These are phyloP conservation scores for Eptesicus fuscus DNA, from an alignment of 2,113 vertebrate genomes.

Conservation along the genomic window DNA sequence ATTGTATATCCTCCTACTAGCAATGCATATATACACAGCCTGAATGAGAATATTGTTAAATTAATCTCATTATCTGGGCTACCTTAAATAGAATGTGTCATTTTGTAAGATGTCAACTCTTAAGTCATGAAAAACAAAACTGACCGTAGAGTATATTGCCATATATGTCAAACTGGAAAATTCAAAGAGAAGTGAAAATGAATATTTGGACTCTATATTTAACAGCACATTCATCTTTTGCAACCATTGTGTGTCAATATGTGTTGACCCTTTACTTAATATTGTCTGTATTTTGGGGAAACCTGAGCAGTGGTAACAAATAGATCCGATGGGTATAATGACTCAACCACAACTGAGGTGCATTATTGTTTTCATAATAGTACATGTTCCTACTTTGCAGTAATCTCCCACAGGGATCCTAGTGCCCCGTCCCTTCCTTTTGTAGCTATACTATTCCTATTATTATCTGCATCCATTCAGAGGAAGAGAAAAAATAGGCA, in stretches of 20 bases:
- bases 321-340: background rate
- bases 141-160: background rate
- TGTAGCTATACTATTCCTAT: background rate
- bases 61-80: background rate
- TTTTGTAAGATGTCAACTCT: background rate
- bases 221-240: background rate
- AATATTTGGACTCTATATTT: background rate
- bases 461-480: background rate
- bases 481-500: background rate
- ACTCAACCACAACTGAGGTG: background rate
- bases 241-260: background rate
- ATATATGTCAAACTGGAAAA: background rate
- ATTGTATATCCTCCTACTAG: background rate
- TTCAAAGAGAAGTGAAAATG: background rate
- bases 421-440: background rate
- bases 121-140: background rate
- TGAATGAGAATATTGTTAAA: background rate
- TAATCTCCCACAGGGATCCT: no score
- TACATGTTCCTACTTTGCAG: background rate
- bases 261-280: background rate
- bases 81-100: background rate
- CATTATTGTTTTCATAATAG: background rate
- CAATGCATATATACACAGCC: background rate
- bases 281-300: background rate
- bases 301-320: background rate